Percentiles rank a stretch among this genome's conserved stretches.
These are phyloP conservation scores for Thunnus albacares DNA, from an alignment of 2,797 vertebrate species.

Conservation along the genomic window DNA sequence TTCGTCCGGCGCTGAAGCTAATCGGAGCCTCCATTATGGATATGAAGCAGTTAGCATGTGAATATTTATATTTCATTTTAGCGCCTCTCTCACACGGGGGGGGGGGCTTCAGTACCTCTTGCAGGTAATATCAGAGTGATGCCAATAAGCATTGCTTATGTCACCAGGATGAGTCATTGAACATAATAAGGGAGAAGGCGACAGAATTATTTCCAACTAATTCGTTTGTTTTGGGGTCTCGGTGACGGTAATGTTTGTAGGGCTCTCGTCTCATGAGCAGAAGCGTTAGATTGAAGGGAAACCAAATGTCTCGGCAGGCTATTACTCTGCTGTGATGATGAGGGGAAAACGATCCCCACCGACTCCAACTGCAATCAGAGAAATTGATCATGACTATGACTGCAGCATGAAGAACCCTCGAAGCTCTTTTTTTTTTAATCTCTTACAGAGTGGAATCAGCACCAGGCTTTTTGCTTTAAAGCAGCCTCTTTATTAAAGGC, in stretches of 20 bases:
- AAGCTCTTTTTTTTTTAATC: not conserved
- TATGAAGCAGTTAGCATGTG: constrained; percentile 47
- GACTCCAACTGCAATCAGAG: constrained; percentile 28
- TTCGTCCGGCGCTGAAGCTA: constrained; percentile 26
- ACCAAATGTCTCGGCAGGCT: not conserved
- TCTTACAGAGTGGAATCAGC: constrained; percentile 8
- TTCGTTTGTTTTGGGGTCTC: constrained; percentile 28
- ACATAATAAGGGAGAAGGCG: not conserved
- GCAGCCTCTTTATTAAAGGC: constrained; percentile 10
- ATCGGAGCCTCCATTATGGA: constrained; percentile 61
- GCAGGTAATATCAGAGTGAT: constrained; percentile 47
- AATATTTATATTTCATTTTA: constrained; percentile 51
- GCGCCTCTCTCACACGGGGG: constrained; percentile 8
- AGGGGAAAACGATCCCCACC: not conserved
- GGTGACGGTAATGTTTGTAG: not conserved
- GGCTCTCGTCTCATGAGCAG: constrained; percentile 17
- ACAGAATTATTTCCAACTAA: constrained; percentile 25
- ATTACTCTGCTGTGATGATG: constrained; percentile 8
- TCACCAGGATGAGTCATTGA: constrained; percentile 31
- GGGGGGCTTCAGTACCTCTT: constrained; percentile 19
- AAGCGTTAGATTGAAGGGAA: constrained; percentile 20
- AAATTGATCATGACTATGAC: constrained; percentile 22
- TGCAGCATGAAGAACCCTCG: constrained; percentile 1
- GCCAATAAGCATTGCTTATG: constrained; percentile 54
- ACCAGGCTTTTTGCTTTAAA: constrained; percentile 3